A percentile compares a stretch with the other conserved stretches of the same genome.
These are phyloP conservation scores for Aporophyla lueneburgensis DNA, from an alignment of 2,888 invertebrate species.

Conservation along the genomic window DNA sequence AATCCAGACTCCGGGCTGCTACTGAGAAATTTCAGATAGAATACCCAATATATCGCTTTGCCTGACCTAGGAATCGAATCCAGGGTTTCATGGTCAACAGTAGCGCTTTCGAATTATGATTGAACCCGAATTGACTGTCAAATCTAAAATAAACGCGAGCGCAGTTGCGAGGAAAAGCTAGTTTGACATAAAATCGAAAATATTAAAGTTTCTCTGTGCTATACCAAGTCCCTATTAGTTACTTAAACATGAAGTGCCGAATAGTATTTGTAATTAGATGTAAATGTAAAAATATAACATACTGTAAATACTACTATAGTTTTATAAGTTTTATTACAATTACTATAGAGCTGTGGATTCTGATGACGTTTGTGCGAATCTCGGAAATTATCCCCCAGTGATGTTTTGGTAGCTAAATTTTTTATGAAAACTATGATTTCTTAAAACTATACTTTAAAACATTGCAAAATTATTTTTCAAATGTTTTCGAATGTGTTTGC, in stretches of 20 bases:
- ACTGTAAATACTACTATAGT: slow-evolving; percentile 58
- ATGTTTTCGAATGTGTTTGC: too few species aligned
- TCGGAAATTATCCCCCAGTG: not conserved
- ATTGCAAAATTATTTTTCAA: not conserved
- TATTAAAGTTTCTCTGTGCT: not conserved
- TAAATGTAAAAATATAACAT: slow-evolving; percentile 65
- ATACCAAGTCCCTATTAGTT: slow-evolving; percentile 58
- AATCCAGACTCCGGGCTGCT: too few species aligned
- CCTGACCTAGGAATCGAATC: too few species aligned
- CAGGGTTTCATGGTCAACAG: too few species aligned
- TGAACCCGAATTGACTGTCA: too few species aligned
- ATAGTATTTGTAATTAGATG: slow-evolving; percentile 79
- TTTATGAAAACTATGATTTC: not conserved
- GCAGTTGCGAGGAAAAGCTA: too few species aligned
- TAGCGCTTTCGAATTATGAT: too few species aligned
- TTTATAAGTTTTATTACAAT: slow-evolving; percentile 37
- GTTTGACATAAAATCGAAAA: not conserved
- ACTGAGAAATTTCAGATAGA: too few species aligned
- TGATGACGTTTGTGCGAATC: not conserved
- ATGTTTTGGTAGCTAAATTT: not conserved
- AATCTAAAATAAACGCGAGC: too few species aligned
- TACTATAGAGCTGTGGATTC: slow-evolving; percentile 32
- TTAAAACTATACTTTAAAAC: not conserved
- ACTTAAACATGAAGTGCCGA: slow-evolving; percentile 82
- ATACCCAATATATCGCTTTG: too few species aligned